Evolutionary conservation across 23 tunicate species (phyloP).

Genomic region (Aplidium turbinatum): DNA sequence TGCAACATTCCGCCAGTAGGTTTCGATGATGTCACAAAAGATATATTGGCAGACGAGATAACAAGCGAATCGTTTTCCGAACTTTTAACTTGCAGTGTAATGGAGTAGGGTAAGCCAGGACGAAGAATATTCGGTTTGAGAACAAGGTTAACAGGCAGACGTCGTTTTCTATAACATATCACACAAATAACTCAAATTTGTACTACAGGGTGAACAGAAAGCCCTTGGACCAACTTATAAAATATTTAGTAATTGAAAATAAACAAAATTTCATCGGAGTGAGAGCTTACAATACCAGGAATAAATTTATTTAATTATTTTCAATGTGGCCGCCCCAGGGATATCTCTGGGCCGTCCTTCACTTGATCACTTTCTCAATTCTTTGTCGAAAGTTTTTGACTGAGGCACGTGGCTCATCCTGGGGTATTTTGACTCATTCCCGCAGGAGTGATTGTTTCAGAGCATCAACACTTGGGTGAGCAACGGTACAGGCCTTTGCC

Average conservation of each 20-base stretch:
- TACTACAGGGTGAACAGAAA: too few relatives aligned
- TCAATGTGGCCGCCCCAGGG: too few relatives aligned
- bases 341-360: too few relatives aligned
- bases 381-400: too few relatives aligned
- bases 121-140: constrained; percentile 21
- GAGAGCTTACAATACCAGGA: background rate
- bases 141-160: constrained; percentile 4
- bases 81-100: constrained; percentile 3
- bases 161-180: background rate
- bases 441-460: too few relatives aligned
- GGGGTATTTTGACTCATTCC: too few relatives aligned
- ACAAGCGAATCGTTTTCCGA: constrained; percentile 9
- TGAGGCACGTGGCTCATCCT: too few relatives aligned
- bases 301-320: too few relatives aligned
- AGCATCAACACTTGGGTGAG: too few relatives aligned
- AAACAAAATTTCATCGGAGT: background rate
- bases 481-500: too few relatives aligned
- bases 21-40: background rate
- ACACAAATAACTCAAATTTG: background rate
- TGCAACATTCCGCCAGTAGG: constrained; percentile 42
- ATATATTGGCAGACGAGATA: constrained; percentile 2
- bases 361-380: too few relatives aligned
- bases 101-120: constrained; percentile 21
- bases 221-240: background rate
- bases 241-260: background rate